Evolutionary conservation across 2,113 vertebrate species (phyloP).

Genomic region (Rhagologus leucostigma): DNA sequence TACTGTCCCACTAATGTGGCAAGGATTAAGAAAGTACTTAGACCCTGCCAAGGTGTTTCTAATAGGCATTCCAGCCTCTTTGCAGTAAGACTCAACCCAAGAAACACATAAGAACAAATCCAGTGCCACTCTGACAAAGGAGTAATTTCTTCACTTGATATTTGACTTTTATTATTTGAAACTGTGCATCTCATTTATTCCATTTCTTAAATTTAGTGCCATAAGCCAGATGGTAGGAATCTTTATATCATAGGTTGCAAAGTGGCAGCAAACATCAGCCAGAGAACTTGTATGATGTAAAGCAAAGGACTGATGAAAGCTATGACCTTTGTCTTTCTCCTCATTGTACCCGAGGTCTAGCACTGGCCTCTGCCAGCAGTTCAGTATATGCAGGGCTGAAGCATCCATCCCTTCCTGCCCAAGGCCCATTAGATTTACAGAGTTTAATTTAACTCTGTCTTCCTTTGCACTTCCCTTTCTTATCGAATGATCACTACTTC

Average conservation of each 20-base stretch:
- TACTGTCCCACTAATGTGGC: background rate
- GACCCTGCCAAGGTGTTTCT: background rate
- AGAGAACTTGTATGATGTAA: accelerated
- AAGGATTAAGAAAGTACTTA: background rate
- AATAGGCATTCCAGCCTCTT: background rate
- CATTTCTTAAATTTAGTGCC: background rate
- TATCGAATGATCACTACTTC: background rate
- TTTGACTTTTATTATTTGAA: background rate
- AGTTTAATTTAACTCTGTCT: background rate
- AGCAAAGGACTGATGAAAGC: background rate
- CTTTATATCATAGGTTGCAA: background rate
- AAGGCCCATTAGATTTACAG: background rate
- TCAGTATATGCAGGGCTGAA: accelerated
- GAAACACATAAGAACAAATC: background rate
- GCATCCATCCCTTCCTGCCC: background rate
- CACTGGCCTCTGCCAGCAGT: background rate
- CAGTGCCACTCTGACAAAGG: background rate
- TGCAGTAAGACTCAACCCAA: background rate
- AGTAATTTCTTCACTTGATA: background rate
- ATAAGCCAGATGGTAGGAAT: background rate
- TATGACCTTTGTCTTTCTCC: background rate
- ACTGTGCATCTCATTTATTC: background rate
- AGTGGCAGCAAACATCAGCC: background rate
- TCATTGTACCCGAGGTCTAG: background rate
- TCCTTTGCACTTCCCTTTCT: background rate